Conservation (phyloP, 2,797 vertebrate species). For the Falco naumanni region DNA sequence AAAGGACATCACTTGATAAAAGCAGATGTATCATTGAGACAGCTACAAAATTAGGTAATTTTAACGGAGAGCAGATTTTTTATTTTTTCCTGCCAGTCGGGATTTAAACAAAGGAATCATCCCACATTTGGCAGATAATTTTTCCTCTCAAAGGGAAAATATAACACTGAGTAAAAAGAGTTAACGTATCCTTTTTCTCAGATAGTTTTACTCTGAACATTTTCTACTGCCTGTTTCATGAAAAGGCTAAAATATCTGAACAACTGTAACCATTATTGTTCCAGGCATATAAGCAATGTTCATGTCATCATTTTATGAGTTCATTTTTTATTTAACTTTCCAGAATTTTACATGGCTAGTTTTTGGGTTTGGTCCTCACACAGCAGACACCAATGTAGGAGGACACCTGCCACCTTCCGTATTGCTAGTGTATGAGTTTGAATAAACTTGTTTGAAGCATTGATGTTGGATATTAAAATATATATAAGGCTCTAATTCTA, state of each 20-base stretch:
- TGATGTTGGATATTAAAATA: neutral
- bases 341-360: neutral
- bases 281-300: neutral
- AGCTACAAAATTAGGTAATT: conserved; percentile 15
- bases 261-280: neutral
- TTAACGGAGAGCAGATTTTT: neutral
- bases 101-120: conserved; percentile 9
- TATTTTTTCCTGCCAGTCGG: neutral
- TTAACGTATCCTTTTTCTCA: neutral
- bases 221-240: neutral
- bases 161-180: neutral
- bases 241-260: neutral
- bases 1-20: conserved; percentile 18
- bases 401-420: neutral
- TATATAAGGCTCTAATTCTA: neutral
- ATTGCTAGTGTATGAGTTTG: neutral
- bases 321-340: neutral
- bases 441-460: neutral
- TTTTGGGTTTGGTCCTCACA: neutral
- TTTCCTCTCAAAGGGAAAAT: neutral
- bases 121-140: neutral
- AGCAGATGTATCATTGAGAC: neutral
- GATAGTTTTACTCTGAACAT: neutral
- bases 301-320: neutral
- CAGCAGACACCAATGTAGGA: neutral